Conservation (phyloP, 2,888 invertebrate species). For the Margaritifera margaritifera region DNA sequence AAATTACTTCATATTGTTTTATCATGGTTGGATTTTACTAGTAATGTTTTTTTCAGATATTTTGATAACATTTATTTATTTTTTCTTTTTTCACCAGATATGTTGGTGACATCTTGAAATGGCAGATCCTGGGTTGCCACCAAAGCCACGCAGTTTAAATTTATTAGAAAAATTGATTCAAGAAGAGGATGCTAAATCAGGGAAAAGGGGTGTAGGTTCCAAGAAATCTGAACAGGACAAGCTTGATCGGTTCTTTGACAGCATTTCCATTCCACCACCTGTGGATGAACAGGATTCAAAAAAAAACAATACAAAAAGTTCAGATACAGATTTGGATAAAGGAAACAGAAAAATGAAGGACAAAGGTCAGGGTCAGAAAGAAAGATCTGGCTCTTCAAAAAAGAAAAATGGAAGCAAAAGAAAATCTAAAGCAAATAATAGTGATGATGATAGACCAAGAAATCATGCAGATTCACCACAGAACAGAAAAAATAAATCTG, state of each 20-base stretch:
- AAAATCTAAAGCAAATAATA: slow-evolving; percentile 11
- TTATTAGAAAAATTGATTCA: slow-evolving; percentile 44
- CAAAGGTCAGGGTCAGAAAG: slow-evolving; percentile 12
- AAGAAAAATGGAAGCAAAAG: slow-evolving; percentile 28
- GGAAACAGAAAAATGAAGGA: slow-evolving; percentile 15
- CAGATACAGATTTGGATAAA: slow-evolving; percentile 33
- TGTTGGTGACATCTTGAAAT: slow-evolving; percentile 17
- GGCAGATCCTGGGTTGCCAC: slow-evolving; percentile 40
- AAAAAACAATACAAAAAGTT: slow-evolving; percentile 21
- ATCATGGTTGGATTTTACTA: no score
- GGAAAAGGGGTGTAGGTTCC: neutral
- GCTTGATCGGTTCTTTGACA: no score
- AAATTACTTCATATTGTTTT: no score
- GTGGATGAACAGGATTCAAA: slow-evolving; percentile 18
- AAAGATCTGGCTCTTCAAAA: slow-evolving; percentile 33
- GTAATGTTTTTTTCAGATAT: no score
- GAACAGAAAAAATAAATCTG: slow-evolving; percentile 2
- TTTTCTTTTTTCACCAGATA: slow-evolving; percentile 14
- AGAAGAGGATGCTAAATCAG: slow-evolving; percentile 31
- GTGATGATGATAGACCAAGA: slow-evolving; percentile 20
- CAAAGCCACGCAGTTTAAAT: slow-evolving; percentile 33
- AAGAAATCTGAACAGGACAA: no score
- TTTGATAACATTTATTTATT: neutral
- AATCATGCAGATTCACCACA: neutral
- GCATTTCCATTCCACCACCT: no score